phyloP scores from a whole-genome alignment of 1,140 invertebrate genomes.

The Anastrepha ludens region DNA sequence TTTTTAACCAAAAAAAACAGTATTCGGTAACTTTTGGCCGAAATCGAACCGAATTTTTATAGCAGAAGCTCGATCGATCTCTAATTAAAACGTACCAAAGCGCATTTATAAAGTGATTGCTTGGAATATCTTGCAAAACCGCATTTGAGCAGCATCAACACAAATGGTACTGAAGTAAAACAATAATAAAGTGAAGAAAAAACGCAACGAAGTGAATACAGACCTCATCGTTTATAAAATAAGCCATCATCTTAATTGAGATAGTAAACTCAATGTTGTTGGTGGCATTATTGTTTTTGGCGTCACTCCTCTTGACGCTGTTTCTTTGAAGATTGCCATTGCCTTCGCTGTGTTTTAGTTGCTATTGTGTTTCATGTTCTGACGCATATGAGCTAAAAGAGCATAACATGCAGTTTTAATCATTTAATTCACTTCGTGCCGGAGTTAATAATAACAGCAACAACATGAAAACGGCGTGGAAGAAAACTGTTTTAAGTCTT shows the following conservation, averaged over 20 bases:
- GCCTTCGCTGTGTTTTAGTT: background rate
- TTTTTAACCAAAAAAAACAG: too few species aligned
- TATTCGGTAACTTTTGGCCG: too few species aligned
- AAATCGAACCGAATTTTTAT: too few species aligned
- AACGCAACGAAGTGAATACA: background rate
- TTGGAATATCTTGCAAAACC: constrained; percentile 15
- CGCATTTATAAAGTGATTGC: background rate
- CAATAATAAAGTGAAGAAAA: background rate
- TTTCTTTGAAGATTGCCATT: background rate
- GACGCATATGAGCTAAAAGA: background rate
- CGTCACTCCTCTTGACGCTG: background rate
- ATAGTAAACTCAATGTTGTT: constrained; percentile 32
- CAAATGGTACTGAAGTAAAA: background rate
- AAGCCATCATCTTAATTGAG: constrained; percentile 54
- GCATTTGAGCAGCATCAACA: constrained; percentile 7
- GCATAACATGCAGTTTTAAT: constrained; percentile 2
- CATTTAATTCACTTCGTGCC: constrained; percentile 6
- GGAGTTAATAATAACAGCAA: background rate
- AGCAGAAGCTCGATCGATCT: too few species aligned
- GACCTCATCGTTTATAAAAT: constrained; percentile 23
- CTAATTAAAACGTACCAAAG: background rate
- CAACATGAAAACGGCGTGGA: background rate
- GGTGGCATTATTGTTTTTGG: constrained; percentile 29
- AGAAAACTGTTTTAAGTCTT: background rate
- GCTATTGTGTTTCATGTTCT: background rate